Conservation (phyloP, 1,140 invertebrate genomes). For the Dendroctonus ponderosae region DNA sequence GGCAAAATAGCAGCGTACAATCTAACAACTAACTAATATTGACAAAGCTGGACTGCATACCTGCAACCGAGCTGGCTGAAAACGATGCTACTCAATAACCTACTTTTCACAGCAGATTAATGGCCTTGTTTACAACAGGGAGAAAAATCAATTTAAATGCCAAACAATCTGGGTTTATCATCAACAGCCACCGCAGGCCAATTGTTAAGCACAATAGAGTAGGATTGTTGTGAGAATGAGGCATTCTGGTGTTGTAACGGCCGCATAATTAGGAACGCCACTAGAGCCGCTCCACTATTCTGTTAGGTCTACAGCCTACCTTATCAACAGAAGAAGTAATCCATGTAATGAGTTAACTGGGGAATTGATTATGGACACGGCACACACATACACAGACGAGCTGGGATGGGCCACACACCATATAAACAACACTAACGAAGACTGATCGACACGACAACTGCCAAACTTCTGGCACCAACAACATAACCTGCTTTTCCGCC, state of each 20-base stretch:
- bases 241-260: constrained; percentile 5
- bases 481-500: not conserved
- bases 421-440: constrained; percentile 44
- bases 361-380: constrained; percentile 45
- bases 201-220: constrained; percentile 1
- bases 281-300: not conserved
- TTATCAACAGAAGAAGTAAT: constrained; percentile 46
- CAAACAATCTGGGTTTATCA: constrained; percentile 3
- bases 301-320: constrained; percentile 36
- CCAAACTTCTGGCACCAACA: not conserved
- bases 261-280: constrained; percentile 4
- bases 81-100: not conserved
- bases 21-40: not conserved
- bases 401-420: constrained; percentile 49
- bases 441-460: constrained; percentile 13
- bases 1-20: too few relatives aligned
- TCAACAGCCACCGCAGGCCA: not conserved
- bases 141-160: constrained; percentile 6
- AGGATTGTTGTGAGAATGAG: not conserved
- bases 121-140: not conserved
- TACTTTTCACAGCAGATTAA: not conserved
- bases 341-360: constrained; percentile 42
- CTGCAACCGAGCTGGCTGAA: not conserved
- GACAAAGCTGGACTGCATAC: not conserved
- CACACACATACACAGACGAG: constrained; percentile 50